A percentile compares a stretch with the other conserved stretches of the same genome.
Conservation (phyloP, 2,113 vertebrate genomes). For the Catagonus wagneri region DNA sequence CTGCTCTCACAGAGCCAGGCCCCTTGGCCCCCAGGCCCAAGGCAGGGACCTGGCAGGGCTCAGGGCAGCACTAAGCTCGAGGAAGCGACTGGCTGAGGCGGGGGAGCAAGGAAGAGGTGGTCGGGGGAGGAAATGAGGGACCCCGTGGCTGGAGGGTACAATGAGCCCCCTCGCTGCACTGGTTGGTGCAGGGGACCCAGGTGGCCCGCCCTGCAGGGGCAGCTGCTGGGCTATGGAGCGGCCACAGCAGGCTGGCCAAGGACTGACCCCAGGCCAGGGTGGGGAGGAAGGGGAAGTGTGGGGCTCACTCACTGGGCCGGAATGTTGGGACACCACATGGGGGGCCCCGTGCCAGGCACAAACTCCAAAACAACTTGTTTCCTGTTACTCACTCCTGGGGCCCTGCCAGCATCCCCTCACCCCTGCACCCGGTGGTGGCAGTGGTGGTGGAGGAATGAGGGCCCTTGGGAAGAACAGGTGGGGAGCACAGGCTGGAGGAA, state of each 20-base stretch:
- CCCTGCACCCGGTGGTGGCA: slow-evolving; percentile 6
- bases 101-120: not conserved
- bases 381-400: slow-evolving; percentile 83
- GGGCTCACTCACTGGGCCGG: slow-evolving; percentile 69
- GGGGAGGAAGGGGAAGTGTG: slow-evolving; percentile 64
- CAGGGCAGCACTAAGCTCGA: not conserved
- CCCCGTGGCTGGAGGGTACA: not conserved
- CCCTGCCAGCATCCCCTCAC: slow-evolving; percentile 37
- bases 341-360: slow-evolving; percentile 72
- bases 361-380: slow-evolving; percentile 78
- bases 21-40: not conserved
- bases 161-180: not conserved
- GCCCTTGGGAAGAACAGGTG: not conserved
- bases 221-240: not conserved
- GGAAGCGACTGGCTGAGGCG: not conserved
- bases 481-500: not conserved
- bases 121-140: not conserved
- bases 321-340: slow-evolving; percentile 73
- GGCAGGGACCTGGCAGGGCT: not conserved
- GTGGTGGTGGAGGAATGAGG: slow-evolving; percentile 36
- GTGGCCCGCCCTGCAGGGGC: not conserved
- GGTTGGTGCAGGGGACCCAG: not conserved
- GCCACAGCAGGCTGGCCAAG: not conserved
- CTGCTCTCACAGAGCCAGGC: slow-evolving; percentile 45
- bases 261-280: slow-evolving; percentile 38